Base-by-base conservation (phyloP, 2,797 vertebrate genomes). In the Acanthurus lineatus region DNA sequence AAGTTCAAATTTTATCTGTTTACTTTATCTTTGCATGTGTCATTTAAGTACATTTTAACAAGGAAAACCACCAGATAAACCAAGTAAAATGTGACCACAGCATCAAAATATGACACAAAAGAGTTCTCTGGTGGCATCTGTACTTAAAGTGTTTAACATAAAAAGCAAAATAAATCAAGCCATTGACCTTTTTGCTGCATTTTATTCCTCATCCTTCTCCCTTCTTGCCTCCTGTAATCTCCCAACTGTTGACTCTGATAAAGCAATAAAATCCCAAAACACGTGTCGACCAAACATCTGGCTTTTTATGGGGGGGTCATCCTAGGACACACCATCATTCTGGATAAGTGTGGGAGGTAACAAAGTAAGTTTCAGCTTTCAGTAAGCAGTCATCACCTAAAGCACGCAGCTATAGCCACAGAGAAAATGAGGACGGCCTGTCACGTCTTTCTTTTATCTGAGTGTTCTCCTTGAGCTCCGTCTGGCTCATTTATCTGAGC, bases 401-500 rank as follows among this genome's bases (percentile, higher is more conserved):
- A 69, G 60, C 57, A 72, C 1, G 62, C 25, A 74, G 52, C 66
- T 61, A 67, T 52, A 42, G 65, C 69, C 8, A 14, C 54, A 47
- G 76, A 87, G 82, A 82, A 89, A 90, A 90, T 81, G 66, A 87
- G 84, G 77, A 81, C 84, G 82, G 79, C 65, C 78, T 47, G 69
- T 82, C 79, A 58, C 81, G 79, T 81, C 73, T 78, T 60, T 69
- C 81, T 81, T 89, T 88, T 81, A 82, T 90, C 82, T 74, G 70
- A 57, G 81, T 76, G 77, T 75, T 87, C 83, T 77, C 45, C 73
- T 83, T 85, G 79, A 86, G 79, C 76, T 81, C 71, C 5, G 57
- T 77, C 81, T 83, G 88, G 76, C 84, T 88, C 77, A 86, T 90
- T 88, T 83, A 90, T 87, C 76, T 75, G 62, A 86, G 86, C 83